Evolutionary conservation across 2,888 invertebrate genomes (phyloP), one percentile per base, ranked within the genome.

Genomic region (Caradrina kadenii): DNA sequence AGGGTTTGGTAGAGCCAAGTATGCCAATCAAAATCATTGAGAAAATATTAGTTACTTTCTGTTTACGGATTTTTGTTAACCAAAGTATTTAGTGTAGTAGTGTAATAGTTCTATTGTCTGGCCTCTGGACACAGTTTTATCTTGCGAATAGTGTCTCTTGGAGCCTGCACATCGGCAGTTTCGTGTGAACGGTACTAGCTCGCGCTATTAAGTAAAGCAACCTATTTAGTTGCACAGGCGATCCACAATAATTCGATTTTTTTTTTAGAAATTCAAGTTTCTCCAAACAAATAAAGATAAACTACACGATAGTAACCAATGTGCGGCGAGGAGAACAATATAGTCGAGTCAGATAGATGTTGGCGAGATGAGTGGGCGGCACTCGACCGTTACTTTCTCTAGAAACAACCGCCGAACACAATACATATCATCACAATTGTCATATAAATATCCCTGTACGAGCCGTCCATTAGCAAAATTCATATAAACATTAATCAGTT

Each of bases 381-480:
- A 11, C 52, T 52, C 11, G 17, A 50, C 17, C 11, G 39, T 39
- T 61, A 61, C 49, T n/a, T 48, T 52, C 61, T 62, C 39, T n/a
- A 42, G 35, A 62, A 17, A 31, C 21, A 48, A 49, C 54, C 39
- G 11, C 54, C 15, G 7, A 26, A 60, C 39, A 26, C 26, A 52
- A 35, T 35, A 35, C 8, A 35, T 35, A 35, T 26, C 26, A 26
- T 5, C 8, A 35, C 35, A 39, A 42, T n/a, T 69, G 42, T 69
- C 48, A 62, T 70, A 19, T 50, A 21, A 45, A 53, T 21, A 58
- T 77, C 62, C 71, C 73, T 70, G 78, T 63, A 63, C 10, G 4
- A 50, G 6, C 6, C 48, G n/a, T 50, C 8, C 35, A 35, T 35
- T 10, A 35, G 5, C 35, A 35, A 35, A 39, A 39, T 39, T 13